Conservation (phyloP, 2,888 invertebrate genomes). For the Malachius bipustulatus region DNA sequence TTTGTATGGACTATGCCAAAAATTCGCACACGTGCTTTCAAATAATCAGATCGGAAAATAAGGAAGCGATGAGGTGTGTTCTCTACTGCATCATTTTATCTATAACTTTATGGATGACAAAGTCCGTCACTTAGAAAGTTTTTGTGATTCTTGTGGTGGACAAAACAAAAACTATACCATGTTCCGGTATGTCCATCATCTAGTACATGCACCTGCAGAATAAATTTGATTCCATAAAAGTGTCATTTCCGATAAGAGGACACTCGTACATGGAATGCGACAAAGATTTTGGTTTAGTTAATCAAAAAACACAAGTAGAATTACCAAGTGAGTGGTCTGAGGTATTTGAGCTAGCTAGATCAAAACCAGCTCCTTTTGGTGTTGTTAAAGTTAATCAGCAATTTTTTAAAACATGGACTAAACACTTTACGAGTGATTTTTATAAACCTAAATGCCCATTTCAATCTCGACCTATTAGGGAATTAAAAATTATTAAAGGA, state of each 20-base stretch:
- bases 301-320: slow-evolving; percentile 16
- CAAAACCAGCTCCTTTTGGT: slow-evolving; percentile 18
- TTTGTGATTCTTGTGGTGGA: slow-evolving; percentile 22
- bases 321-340: slow-evolving; percentile 19
- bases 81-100: slow-evolving; percentile 21
- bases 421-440: not conserved
- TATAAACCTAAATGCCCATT: not conserved
- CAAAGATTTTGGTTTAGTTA: slow-evolving; percentile 15
- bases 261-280: slow-evolving; percentile 22
- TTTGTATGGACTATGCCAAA: slow-evolving; percentile 20
- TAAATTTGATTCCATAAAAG: slow-evolving; percentile 18
- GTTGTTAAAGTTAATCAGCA: not conserved
- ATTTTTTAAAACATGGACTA: not conserved
- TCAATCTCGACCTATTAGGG: slow-evolving; percentile 1
- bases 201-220: slow-evolving; percentile 20
- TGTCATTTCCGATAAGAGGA: slow-evolving; percentile 23
- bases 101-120: slow-evolving; percentile 12
- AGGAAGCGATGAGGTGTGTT: slow-evolving; percentile 22
- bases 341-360: slow-evolving; percentile 15
- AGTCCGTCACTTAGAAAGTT: slow-evolving; percentile 17
- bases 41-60: slow-evolving; percentile 21
- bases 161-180: slow-evolving; percentile 24
- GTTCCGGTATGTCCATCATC: slow-evolving; percentile 20
- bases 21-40: slow-evolving; percentile 20
- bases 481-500: not conserved